Percentiles rank a stretch among this genome's conserved stretches.
phyloP scores from a whole-genome alignment of 2,113 vertebrate genomes.

The Chroicocephalus ridibundus region DNA sequence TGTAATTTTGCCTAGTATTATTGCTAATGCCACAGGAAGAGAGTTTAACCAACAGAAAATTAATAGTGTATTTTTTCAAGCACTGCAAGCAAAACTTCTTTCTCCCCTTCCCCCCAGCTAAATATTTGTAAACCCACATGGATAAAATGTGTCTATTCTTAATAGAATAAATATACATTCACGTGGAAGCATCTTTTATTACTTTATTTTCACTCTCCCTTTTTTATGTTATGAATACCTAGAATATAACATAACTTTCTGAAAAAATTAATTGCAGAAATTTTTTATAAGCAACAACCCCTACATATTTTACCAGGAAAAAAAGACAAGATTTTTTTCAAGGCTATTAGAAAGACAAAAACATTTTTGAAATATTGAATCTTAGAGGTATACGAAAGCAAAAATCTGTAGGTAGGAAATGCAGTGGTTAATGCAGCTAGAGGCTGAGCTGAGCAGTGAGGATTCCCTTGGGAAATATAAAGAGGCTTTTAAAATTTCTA shows the following conservation, averaged over 20 bases:
- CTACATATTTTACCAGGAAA: neutral
- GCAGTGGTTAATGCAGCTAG: neutral
- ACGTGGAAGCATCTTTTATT: neutral
- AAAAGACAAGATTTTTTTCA: neutral
- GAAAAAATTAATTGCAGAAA: neutral
- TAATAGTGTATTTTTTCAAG: neutral
- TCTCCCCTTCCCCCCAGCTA: neutral
- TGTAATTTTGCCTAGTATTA: neutral
- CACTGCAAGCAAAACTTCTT: neutral
- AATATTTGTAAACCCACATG: neutral
- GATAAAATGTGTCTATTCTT: neutral
- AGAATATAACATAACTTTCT: neutral
- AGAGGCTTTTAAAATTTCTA: neutral
- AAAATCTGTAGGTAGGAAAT: neutral
- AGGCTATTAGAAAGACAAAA: neutral
- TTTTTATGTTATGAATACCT: neutral
- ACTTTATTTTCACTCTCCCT: neutral
- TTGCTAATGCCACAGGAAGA: neutral
- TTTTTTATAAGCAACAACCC: neutral
- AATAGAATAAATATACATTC: neutral
- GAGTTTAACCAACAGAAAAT: constrained; percentile 9
- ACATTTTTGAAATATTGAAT: neutral
- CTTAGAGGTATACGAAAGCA: neutral
- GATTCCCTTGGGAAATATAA: neutral
- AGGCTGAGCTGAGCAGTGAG: neutral